Evolutionary conservation across 2,113 vertebrate species (phyloP).

Genomic region (Leptodactylus fuscus): DNA sequence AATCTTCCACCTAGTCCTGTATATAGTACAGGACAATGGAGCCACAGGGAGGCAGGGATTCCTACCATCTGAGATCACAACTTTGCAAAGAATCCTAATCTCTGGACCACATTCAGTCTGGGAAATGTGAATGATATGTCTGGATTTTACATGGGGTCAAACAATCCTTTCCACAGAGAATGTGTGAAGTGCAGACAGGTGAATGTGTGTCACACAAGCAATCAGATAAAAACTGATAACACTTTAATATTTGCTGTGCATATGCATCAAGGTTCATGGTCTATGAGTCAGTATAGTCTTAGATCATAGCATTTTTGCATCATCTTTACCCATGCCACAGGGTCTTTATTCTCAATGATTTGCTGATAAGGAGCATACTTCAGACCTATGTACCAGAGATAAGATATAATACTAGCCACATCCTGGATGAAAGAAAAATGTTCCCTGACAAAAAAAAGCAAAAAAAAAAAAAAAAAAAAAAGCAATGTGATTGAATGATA

Average conservation of each 20-base stretch:
- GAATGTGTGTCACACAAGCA: background rate
- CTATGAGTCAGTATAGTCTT: background rate
- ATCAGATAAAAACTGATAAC: background rate
- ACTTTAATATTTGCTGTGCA: background rate
- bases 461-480: background rate
- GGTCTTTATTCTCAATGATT: background rate
- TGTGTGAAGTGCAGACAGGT: background rate
- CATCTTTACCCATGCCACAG: background rate
- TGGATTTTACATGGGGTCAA: too few relatives aligned
- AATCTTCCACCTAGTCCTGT: too few relatives aligned
- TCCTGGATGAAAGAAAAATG: background rate
- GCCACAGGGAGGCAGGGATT: too few relatives aligned
- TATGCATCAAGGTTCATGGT: background rate
- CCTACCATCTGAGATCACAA: too few relatives aligned
- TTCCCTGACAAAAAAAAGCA: background rate
- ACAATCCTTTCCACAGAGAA: too few relatives aligned
- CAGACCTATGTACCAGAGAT: conserved; percentile 24
- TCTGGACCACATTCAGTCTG: too few relatives aligned
- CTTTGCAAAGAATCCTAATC: too few relatives aligned
- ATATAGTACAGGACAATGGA: too few relatives aligned
- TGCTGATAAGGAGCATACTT: conserved; percentile 27
- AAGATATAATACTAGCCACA: background rate
- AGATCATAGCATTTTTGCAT: conserved; percentile 1
- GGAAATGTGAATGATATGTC: too few relatives aligned
- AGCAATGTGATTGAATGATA: conserved; percentile 5